phyloP scores from a whole-genome alignment of 2,113 vertebrate species.

The Synodontis membranacea region DNA sequence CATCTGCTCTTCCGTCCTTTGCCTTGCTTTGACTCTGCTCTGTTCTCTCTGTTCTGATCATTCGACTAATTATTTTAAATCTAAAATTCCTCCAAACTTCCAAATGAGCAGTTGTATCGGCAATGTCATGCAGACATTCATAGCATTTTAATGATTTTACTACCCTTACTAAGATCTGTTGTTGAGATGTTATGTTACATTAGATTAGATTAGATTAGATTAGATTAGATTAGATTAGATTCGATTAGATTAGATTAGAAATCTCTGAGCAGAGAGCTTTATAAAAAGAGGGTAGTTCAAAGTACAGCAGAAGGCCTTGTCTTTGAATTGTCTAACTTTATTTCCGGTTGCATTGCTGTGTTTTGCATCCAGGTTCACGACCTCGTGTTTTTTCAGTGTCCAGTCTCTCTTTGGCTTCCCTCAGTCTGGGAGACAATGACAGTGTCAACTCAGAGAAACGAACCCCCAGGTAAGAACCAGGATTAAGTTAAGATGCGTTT shows the following conservation, averaged over 20 bases:
- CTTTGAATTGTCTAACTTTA: slow-evolving; percentile 62
- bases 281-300: slow-evolving; percentile 53
- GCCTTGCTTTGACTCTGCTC: slow-evolving; percentile 2
- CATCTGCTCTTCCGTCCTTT: neutral
- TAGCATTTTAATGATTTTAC: neutral
- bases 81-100: neutral
- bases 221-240: neutral
- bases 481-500: neutral
- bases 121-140: neutral
- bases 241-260: neutral
- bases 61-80: slow-evolving; percentile 12
- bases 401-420: slow-evolving; percentile 91
- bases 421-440: slow-evolving; percentile 88
- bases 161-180: neutral
- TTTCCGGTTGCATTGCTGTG: slow-evolving; percentile 68
- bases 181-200: neutral
- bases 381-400: slow-evolving; percentile 91
- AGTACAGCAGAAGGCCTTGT: slow-evolving; percentile 64
- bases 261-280: slow-evolving; percentile 26
- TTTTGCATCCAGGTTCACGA: slow-evolving; percentile 78
- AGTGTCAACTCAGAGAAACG: slow-evolving; percentile 90
- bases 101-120: neutral
- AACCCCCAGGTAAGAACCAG: slow-evolving; percentile 81
- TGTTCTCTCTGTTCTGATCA: neutral
- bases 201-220: neutral